Evolutionary conservation across 2,888 invertebrate genomes (phyloP), one percentile per base, ranked within the genome.

Genomic region (Phalangium opilio): DNA sequence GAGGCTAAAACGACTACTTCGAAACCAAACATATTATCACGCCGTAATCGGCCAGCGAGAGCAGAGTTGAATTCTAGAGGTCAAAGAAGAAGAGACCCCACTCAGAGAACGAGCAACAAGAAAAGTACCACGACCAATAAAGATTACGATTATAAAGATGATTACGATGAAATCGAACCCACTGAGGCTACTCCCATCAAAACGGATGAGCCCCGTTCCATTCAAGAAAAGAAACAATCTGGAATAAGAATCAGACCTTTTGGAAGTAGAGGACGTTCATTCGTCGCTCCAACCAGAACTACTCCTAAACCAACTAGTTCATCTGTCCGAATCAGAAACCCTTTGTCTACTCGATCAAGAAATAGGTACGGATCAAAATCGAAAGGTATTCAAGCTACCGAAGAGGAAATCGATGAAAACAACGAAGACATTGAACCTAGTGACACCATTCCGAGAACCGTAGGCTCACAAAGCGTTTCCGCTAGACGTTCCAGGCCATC

Each of bases 111-210:
- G n/a, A 12, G 38, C 18, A 15, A 38, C 10, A 38, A n/a, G 15
- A 38, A 18, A 38, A 17, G 17, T 17, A 15, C 15, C 1, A 38
- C 38, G 18, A 8, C 38, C 10, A 18, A 18, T 10, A 38, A 52
- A 17, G 15, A 40, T 3, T 14, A 39, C 20, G 49, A 49, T 41
- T 47, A 55, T 42, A 45, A 55, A n/a, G 49, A 50, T 14, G 54
- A 54, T n/a, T 51, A 54, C 40, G 45, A 50, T 38, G 50, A 38
- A 12, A 38, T 18, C 3, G 38, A 38, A 18, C 15, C 15, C 8
- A 15, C 15, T 11, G 38, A 38, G 10, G 15, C 38, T 10, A 38
- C 38, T 4, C 27, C 27, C 27, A 27, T 27, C 8, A 27, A 27
- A 27, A 27, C 27, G 27, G 27, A 27, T 7, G 27, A 27, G 27